Evolutionary conservation across 2,113 vertebrate species (phyloP).

Genomic region (Trematomus loennbergii): DNA sequence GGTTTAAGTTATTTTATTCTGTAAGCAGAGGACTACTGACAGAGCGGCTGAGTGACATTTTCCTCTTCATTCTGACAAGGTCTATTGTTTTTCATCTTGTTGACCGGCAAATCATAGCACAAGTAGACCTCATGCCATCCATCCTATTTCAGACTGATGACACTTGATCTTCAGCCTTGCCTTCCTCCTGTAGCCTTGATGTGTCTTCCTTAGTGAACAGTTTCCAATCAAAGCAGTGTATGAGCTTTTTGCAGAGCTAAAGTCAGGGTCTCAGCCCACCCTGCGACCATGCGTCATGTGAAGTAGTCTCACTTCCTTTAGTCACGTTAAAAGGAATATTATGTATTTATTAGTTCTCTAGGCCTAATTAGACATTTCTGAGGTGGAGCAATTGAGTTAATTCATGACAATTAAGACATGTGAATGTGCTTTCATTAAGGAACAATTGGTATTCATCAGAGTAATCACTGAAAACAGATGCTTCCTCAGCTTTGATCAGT

Average conservation of each 20-base stretch:
- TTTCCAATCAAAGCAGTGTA: neutral
- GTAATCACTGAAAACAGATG: slow-evolving; percentile 59
- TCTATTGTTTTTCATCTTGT: slow-evolving; percentile 2
- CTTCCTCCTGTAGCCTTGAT: slow-evolving; percentile 1
- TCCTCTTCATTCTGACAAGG: neutral
- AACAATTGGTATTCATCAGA: slow-evolving; percentile 36
- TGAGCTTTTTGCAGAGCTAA: neutral
- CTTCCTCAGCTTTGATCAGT: slow-evolving; percentile 39
- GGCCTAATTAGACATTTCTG: slow-evolving; percentile 28
- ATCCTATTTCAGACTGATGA: neutral
- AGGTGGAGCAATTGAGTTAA: slow-evolving; percentile 1
- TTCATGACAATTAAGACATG: slow-evolving; percentile 20
- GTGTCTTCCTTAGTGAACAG: neutral
- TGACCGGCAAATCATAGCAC: neutral
- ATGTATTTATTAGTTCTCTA: neutral
- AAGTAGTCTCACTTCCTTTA: neutral
- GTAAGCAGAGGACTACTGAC: neutral
- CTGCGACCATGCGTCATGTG: neutral
- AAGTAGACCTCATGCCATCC: slow-evolving; percentile 5
- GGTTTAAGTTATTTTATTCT: neutral
- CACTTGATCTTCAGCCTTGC: neutral
- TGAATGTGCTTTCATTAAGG: slow-evolving; percentile 46
- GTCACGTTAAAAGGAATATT: slow-evolving; percentile 10
- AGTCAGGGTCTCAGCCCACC: neutral
- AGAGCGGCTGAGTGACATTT: neutral